Evolutionary conservation across 2,113 vertebrate species (phyloP).

Genomic region (Anguilla japonica): DNA sequence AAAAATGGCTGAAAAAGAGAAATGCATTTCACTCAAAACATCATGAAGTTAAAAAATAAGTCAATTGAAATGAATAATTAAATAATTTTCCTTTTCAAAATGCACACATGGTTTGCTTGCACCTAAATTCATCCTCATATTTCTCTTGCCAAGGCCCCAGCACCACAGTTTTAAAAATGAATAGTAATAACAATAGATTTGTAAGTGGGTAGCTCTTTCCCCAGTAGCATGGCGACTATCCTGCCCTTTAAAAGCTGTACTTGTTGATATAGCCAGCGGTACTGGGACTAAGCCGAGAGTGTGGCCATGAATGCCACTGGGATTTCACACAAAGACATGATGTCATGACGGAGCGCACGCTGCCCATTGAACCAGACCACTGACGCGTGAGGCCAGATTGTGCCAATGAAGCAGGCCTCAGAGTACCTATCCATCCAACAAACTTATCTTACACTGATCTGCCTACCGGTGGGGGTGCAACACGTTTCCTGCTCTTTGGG

Average conservation of each 20-base stretch:
- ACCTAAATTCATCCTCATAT: background rate
- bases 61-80: background rate
- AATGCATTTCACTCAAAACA: background rate
- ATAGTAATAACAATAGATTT: background rate
- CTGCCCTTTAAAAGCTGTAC: slow-evolving; percentile 61
- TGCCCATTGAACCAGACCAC: slow-evolving; percentile 79
- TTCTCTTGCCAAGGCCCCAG: background rate
- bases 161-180: background rate
- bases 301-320: slow-evolving; percentile 72
- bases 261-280: slow-evolving; percentile 66
- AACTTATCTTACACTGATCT: slow-evolving; percentile 84
- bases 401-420: slow-evolving; percentile 74
- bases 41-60: background rate
- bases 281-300: slow-evolving; percentile 66
- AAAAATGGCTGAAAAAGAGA: background rate
- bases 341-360: slow-evolving; percentile 82
- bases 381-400: slow-evolving; percentile 84
- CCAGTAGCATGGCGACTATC: slow-evolving; percentile 23
- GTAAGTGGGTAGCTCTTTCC: background rate
- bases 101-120: background rate
- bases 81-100: slow-evolving; percentile 1
- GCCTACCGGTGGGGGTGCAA: slow-evolving; percentile 71
- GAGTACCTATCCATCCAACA: slow-evolving; percentile 79
- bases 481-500: slow-evolving; percentile 69
- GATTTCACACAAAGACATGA: slow-evolving; percentile 90